Evolutionary conservation across 2,113 vertebrate species (phyloP).

Genomic region (Promerops cafer): DNA sequence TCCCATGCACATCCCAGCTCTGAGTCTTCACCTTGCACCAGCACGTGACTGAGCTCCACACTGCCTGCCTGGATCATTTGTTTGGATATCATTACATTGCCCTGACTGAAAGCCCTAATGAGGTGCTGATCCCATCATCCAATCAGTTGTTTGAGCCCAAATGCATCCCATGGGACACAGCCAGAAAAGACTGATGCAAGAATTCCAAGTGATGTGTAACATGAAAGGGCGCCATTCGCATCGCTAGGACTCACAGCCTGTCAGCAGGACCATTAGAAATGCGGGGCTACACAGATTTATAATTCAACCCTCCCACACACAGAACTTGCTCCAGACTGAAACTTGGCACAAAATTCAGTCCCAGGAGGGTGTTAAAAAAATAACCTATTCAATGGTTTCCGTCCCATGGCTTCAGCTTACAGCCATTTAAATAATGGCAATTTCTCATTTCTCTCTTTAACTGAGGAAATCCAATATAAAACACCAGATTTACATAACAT

Average conservation of each 20-base stretch:
- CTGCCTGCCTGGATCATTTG: conserved; percentile 13
- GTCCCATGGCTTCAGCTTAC: conserved; percentile 46
- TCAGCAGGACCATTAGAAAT: conserved; percentile 65
- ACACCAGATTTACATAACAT: conserved; percentile 65
- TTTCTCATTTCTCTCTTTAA: conserved; percentile 62
- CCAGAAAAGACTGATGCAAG: conserved; percentile 50
- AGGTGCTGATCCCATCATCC: conserved; percentile 65
- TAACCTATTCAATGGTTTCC: conserved; percentile 59
- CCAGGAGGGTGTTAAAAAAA: conserved; percentile 63
- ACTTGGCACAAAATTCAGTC: conserved; percentile 63
- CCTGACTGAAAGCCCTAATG: conserved; percentile 57
- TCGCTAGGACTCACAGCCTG: conserved; percentile 42
- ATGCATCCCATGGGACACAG: not conserved
- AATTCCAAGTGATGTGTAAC: conserved; percentile 66
- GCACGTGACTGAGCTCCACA: not conserved
- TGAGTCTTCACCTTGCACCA: not conserved
- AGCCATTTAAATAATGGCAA: conserved; percentile 51
- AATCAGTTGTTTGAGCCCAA: conserved; percentile 28
- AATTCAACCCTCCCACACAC: conserved; percentile 65
- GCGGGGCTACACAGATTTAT: conserved; percentile 39
- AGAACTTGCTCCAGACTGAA: conserved; percentile 60
- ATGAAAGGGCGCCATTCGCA: conserved; percentile 56
- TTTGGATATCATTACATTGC: conserved; percentile 10
- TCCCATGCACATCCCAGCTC: not conserved
- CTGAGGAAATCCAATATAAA: conserved; percentile 64